Percentiles rank a stretch among this genome's conserved stretches.
Evolutionary conservation across 2,888 invertebrate species (phyloP).

Genomic region (Tetanocera ferruginea): DNA sequence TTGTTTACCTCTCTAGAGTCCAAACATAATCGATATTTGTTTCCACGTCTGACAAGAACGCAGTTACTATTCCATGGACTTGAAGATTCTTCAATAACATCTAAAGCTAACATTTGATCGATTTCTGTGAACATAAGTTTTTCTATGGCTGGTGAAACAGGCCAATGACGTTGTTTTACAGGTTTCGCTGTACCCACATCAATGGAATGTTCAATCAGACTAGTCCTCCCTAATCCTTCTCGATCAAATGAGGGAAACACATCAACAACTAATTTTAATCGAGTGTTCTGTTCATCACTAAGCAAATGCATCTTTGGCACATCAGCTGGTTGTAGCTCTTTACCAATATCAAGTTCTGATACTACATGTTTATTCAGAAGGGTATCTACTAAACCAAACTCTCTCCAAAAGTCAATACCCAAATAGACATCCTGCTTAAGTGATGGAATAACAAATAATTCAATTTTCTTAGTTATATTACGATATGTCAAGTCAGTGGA

Average conservation of each 20-base stretch:
- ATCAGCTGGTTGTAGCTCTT: neutral
- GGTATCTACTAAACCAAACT: constrained; percentile 5
- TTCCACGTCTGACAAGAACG: constrained; percentile 50
- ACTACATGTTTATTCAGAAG: neutral
- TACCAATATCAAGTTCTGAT: neutral
- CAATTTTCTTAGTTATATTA: neutral
- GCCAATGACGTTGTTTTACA: constrained; percentile 42
- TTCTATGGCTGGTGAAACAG: constrained; percentile 44
- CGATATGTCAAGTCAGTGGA: neutral
- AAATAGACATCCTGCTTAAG: constrained; percentile 29
- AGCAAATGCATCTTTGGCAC: neutral
- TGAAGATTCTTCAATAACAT: constrained; percentile 53
- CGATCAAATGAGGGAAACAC: neutral
- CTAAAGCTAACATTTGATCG: constrained; percentile 55
- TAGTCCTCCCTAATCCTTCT: constrained; percentile 33
- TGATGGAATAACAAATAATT: constrained; percentile 17
- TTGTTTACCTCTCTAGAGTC: constrained; percentile 54
- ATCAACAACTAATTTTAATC: neutral
- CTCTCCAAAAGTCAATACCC: constrained; percentile 38
- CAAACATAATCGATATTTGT: constrained; percentile 50
- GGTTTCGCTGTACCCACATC: constrained; percentile 25
- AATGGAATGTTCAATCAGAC: constrained; percentile 31
- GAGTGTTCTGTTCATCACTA: neutral
- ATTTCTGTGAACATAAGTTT: constrained; percentile 49
- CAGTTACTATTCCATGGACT: constrained; percentile 56